Conservation (phyloP, 2,888 invertebrate species). For the Hydroisotoma schaefferi region DNA sequence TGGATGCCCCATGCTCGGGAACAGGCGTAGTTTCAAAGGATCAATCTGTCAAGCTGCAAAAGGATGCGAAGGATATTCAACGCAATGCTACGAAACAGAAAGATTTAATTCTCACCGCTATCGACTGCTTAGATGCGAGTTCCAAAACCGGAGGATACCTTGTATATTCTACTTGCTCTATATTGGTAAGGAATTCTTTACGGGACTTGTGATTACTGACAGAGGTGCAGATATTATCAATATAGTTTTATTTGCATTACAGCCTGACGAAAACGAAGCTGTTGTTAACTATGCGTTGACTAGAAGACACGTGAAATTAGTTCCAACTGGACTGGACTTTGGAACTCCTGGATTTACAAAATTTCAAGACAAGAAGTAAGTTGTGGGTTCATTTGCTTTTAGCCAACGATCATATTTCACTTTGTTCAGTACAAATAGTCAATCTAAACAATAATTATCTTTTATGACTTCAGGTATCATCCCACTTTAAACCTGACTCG, state of each 20-base stretch:
- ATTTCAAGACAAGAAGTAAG: conserved; percentile 63
- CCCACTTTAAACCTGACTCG: conserved; percentile 81
- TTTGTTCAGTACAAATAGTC: background rate
- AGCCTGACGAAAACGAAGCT: conserved; percentile 97
- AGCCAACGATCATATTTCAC: background rate
- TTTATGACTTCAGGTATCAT: conserved; percentile 76
- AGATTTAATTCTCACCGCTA: conserved; percentile 88
- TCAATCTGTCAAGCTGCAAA: conserved; percentile 88
- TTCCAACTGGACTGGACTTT: conserved; percentile 90
- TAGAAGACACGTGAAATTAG: conserved; percentile 83
- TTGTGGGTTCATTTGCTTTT: no score
- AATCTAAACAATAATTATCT: background rate
- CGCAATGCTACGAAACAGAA: conserved; percentile 89
- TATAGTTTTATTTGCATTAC: conserved; percentile 28
- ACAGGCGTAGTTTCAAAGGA: conserved; percentile 98
- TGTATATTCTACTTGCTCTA: conserved; percentile 98
- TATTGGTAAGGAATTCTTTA: conserved; percentile 60
- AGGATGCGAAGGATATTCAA: conserved; percentile 84
- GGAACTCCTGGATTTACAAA: conserved; percentile 92
- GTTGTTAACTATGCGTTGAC: conserved; percentile 93
- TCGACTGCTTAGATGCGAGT: conserved; percentile 90
- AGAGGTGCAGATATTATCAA: background rate
- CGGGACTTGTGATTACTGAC: conserved; percentile 6
- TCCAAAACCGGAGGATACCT: conserved; percentile 89
- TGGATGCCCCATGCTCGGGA: conserved; percentile 98